phyloP scores from a whole-genome alignment of 1,140 invertebrate species.

The Gonioctena quinquepunctata region DNA sequence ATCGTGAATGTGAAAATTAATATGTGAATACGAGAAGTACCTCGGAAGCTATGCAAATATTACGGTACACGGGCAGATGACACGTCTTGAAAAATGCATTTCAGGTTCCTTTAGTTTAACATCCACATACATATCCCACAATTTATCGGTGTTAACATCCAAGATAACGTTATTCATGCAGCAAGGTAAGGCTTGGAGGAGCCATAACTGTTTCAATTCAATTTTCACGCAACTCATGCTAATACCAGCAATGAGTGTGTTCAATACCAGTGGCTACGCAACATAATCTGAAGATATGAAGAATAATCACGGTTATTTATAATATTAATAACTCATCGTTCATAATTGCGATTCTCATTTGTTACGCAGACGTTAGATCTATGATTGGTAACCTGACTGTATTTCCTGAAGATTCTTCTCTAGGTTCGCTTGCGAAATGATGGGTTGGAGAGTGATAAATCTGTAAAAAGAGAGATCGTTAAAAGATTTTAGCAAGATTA shows the following conservation, averaged over 20 bases:
- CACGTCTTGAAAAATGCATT: background rate
- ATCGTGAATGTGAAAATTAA: no score
- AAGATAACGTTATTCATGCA: background rate
- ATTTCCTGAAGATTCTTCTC: no score
- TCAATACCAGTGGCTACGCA: background rate
- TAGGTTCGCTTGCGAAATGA: no score
- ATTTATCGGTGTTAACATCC: no score
- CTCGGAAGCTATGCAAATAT: no score
- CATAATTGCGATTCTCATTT: background rate
- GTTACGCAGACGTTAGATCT: background rate
- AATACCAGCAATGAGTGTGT: background rate
- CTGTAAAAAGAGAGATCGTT: no score
- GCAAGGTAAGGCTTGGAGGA: background rate
- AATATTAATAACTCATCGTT: background rate
- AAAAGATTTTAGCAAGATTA: no score
- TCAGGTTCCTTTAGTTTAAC: background rate
- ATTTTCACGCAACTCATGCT: background rate
- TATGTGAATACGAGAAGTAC: no score
- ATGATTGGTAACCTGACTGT: no score
- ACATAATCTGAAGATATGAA: background rate
- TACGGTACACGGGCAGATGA: background rate
- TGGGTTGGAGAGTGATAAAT: no score
- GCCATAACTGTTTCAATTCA: background rate
- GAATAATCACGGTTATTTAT: background rate
- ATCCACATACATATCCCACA: background rate